Evolutionary conservation across 2,113 vertebrate species (phyloP).

Genomic region (Gobio gobio): DNA sequence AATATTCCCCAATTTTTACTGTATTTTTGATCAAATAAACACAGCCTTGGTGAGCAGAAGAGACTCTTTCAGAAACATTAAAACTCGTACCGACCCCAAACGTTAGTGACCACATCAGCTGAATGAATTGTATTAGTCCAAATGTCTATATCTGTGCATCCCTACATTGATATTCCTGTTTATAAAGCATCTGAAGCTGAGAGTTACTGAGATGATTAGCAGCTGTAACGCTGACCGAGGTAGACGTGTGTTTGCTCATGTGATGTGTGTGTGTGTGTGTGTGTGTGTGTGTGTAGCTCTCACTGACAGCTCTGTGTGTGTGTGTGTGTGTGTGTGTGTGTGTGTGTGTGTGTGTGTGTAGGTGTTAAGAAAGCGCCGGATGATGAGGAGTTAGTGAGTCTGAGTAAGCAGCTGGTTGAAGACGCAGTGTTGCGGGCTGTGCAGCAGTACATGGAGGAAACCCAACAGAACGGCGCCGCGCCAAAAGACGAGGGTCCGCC

Average conservation of each 20-base stretch:
- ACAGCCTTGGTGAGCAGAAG: background rate
- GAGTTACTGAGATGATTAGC: too few species aligned
- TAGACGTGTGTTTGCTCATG: background rate
- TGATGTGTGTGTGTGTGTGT: too few species aligned
- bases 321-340: slow-evolving; percentile 67
- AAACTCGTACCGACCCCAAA: background rate
- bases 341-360: slow-evolving; percentile 77
- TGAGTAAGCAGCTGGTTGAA: slow-evolving; percentile 89
- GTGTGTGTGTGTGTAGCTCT: background rate
- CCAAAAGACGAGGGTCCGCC: slow-evolving; percentile 70
- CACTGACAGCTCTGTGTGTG: background rate
- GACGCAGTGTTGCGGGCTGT: slow-evolving; percentile 86
- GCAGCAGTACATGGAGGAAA: slow-evolving; percentile 89
- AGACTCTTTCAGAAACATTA: background rate
- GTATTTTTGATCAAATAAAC: background rate
- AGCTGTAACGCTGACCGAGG: background rate
- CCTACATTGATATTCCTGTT: slow-evolving; percentile 4
- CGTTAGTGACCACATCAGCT: too few species aligned
- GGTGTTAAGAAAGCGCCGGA: slow-evolving; percentile 83
- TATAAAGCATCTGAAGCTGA: background rate
- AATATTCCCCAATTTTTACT: background rate
- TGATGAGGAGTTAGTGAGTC: slow-evolving; percentile 85
- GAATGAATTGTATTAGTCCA: background rate
- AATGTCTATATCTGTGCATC: slow-evolving; percentile 10
- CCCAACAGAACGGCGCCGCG: slow-evolving; percentile 80